phyloP scores from a whole-genome alignment of 2,888 invertebrate species.

The Empis stercorea region DNA sequence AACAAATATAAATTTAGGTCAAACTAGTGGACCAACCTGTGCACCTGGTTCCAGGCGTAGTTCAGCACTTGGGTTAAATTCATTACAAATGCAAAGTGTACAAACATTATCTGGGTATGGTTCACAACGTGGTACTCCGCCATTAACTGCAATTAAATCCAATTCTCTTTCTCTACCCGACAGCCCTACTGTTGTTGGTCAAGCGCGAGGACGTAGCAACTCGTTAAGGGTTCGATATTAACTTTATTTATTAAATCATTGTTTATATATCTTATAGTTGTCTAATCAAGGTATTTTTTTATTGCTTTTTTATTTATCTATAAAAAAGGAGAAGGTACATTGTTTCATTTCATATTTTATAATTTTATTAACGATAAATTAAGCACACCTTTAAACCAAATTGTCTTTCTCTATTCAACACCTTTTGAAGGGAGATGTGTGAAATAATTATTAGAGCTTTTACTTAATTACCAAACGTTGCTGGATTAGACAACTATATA shows the following conservation, averaged over 20 bases:
- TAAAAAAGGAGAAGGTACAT: no score
- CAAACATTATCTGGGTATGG: constrained; percentile 44
- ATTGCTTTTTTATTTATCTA: no score
- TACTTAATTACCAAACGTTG: no score
- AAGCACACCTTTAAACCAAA: no score
- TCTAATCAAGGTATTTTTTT: no score
- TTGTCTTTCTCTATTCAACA: no score
- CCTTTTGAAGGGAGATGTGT: no score
- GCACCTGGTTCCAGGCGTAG: constrained; percentile 52
- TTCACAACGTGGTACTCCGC: constrained; percentile 56
- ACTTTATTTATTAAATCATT: background rate
- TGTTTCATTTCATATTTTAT: no score
- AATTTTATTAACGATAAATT: no score
- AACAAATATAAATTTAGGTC: constrained; percentile 58
- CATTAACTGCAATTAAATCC: constrained; percentile 69
- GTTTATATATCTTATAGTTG: no score
- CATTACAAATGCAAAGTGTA: constrained; percentile 35
- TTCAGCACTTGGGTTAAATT: constrained; percentile 48
- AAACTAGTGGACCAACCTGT: constrained; percentile 39
- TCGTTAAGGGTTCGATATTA: constrained; percentile 55
- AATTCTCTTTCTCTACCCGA: constrained; percentile 82
- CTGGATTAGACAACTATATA: no score
- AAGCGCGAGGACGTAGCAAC: constrained; percentile 70
- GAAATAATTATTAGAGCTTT: no score
- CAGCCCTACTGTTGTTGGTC: constrained; percentile 70